Evolutionary conservation across 1,140 invertebrate species (phyloP).

Genomic region (Saccostrea glomerata): DNA sequence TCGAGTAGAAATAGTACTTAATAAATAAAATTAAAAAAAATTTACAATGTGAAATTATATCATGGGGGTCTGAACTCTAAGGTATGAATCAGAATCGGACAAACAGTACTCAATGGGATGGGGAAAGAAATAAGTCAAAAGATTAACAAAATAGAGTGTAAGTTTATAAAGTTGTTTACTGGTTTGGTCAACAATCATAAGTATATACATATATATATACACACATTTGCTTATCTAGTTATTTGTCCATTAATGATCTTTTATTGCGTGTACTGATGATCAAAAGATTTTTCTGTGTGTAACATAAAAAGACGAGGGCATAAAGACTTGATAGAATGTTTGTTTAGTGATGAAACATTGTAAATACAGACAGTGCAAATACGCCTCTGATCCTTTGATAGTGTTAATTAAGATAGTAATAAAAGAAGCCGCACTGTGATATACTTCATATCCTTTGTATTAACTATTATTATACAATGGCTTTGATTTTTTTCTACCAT

Average conservation of each 20-base stretch:
- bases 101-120: not conserved
- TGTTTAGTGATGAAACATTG: not conserved
- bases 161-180: not conserved
- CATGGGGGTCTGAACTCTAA: too few species aligned
- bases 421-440: not conserved
- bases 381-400: not conserved
- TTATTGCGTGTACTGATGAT: not conserved
- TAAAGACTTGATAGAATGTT: not conserved
- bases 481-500: not conserved
- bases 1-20: too few species aligned
- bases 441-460: not conserved
- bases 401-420: not conserved
- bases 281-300: not conserved
- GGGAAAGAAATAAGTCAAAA: not conserved
- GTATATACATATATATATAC: not conserved
- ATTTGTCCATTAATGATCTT: not conserved
- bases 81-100: not conserved
- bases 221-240: constrained; percentile 3
- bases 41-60: too few species aligned
- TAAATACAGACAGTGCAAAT: not conserved
- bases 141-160: not conserved
- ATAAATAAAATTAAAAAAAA: too few species aligned
- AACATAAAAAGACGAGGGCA: not conserved
- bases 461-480: not conserved
- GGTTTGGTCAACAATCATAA: not conserved